phyloP scores from a whole-genome alignment of 1,140 invertebrate species.

The Pteromalus puparum region DNA sequence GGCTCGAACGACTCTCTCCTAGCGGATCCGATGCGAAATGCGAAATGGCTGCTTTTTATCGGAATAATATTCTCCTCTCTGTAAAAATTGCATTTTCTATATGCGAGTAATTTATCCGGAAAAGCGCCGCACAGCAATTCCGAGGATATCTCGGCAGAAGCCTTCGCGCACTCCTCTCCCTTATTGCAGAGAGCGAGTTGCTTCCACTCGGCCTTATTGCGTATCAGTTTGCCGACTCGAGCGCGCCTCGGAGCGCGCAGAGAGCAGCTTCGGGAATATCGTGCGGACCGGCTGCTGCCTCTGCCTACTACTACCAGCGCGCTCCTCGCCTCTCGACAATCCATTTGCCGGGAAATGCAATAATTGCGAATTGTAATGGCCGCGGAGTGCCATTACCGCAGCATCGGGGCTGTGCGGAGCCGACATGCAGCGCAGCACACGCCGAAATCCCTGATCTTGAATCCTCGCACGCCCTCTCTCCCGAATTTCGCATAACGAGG shows the following conservation, averaged over 20 bases:
- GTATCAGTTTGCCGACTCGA: constrained; percentile 18
- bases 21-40: background rate
- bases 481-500: background rate
- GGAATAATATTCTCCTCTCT: too few relatives aligned
- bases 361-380: constrained; percentile 74
- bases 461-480: background rate
- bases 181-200: too few relatives aligned
- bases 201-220: background rate
- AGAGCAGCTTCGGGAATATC: background rate
- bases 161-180: too few relatives aligned
- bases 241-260: background rate
- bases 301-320: background rate
- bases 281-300: constrained; percentile 27
- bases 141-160: too few relatives aligned
- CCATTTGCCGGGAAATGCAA: constrained; percentile 71
- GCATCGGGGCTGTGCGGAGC: background rate
- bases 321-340: constrained; percentile 53
- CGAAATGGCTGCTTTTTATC: background rate
- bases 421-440: background rate
- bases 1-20: background rate
- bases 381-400: constrained; percentile 65
- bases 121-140: too few relatives aligned
- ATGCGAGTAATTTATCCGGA: too few relatives aligned
- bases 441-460: background rate
- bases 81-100: too few relatives aligned